A percentile compares a stretch with the other conserved stretches of the same genome.
Evolutionary conservation across 2,797 vertebrate species (phyloP).

Genomic region (Mus minutoides): DNA sequence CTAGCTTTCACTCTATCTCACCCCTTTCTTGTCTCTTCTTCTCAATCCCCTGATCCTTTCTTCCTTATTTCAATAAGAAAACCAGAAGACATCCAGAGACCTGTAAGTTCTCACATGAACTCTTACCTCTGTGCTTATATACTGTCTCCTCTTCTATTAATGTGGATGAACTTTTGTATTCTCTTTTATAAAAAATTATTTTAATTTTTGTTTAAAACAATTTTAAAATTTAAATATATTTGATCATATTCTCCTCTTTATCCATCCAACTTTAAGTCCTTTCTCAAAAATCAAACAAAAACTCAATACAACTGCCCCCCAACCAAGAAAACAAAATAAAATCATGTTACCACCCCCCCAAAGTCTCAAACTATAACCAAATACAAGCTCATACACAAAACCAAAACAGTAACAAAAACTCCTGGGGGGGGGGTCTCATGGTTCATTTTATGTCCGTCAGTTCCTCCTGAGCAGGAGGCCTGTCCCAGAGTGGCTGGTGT

Average conservation of each 20-base stretch:
- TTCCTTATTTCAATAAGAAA: conserved; percentile 33
- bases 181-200: neutral
- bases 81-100: neutral
- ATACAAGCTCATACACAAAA: neutral
- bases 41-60: neutral
- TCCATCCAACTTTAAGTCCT: neutral
- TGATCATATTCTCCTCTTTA: neutral
- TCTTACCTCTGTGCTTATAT: neutral
- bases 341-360: neutral
- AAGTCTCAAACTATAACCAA: neutral
- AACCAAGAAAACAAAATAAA: neutral
- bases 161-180: neutral
- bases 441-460: too few relatives aligned
- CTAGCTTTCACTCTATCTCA: neutral
- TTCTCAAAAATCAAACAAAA: neutral
- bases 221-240: neutral
- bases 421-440: neutral
- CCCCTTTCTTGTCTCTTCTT: conserved; percentile 6
- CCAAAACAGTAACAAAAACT: neutral
- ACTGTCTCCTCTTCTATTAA: neutral
- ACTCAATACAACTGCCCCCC: neutral
- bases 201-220: neutral
- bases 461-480: neutral
- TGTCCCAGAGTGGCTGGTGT: too few relatives aligned
- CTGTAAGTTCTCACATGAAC: neutral